Conservation (phyloP, 2,797 vertebrate species). For the Lemur catta region DNA sequence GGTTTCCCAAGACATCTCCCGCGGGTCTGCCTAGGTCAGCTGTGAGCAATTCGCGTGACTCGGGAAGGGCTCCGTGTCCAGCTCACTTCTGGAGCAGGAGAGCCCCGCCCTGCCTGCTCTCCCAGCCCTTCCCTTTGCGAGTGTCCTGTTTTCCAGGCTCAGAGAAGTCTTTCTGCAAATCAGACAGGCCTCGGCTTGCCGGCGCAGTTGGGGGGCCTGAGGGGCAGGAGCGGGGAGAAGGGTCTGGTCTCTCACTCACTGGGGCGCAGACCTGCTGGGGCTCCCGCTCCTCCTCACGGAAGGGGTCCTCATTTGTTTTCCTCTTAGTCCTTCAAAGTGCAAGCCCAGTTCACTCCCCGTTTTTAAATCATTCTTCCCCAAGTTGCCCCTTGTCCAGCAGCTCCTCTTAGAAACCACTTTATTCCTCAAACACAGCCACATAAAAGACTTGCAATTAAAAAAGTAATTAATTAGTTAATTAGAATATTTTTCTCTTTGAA, state of each 20-base stretch:
- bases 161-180: no score
- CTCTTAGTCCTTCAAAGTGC: not conserved
- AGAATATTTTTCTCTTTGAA: not conserved
- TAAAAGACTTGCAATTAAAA: not conserved
- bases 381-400: not conserved
- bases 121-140: not conserved
- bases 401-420: not conserved
- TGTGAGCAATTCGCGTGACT: accelerated
- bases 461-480: not conserved
- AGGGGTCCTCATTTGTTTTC: not conserved
- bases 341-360: not conserved
- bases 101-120: not conserved
- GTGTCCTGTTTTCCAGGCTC: not conserved
- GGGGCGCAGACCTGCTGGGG: not conserved
- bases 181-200: not conserved
- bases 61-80: not conserved
- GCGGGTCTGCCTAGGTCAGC: accelerated
- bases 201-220: accelerated
- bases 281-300: not conserved
- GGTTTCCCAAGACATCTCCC: no score
- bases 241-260: accelerated
- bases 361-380: not conserved
- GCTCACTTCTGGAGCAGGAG: not conserved
- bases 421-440: not conserved
- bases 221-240: no score